phyloP scores from a whole-genome alignment of 2,888 invertebrate species.

The Pimpla rufipes region DNA sequence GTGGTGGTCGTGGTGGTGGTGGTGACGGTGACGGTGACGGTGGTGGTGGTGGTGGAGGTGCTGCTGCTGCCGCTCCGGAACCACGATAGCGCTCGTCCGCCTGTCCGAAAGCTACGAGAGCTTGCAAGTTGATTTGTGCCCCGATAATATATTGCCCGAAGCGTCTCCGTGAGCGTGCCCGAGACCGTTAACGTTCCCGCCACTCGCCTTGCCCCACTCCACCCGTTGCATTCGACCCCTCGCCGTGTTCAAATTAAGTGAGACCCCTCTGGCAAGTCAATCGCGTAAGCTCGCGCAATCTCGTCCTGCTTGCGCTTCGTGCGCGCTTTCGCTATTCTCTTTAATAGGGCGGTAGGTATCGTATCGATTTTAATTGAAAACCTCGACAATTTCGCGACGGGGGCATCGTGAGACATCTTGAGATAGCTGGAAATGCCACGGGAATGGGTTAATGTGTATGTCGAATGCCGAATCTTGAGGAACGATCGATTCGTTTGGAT shows the following conservation, averaged over 20 bases:
- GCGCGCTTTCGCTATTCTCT: constrained; percentile 1
- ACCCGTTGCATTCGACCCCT: constrained; percentile 16
- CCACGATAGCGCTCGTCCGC: constrained; percentile 41
- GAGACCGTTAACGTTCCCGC: constrained; percentile 33
- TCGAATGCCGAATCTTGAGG: too few relatives aligned
- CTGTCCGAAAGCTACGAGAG: constrained; percentile 63
- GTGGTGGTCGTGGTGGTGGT: background rate
- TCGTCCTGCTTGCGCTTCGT: constrained; percentile 24
- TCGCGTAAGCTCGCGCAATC: constrained; percentile 54
- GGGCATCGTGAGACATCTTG: background rate
- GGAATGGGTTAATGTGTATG: too few relatives aligned
- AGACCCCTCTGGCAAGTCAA: constrained; percentile 63
- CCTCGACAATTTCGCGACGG: background rate
- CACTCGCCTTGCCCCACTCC: background rate
- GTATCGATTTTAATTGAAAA: constrained; percentile 15
- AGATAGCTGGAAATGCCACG: too few relatives aligned
- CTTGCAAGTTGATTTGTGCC: constrained; percentile 63
- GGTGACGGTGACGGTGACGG: background rate
- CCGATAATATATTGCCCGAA: constrained; percentile 63
- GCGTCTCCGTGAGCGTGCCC: constrained; percentile 44
- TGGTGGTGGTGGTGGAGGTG: background rate
- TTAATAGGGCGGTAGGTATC: background rate
- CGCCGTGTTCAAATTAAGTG: constrained; percentile 59
- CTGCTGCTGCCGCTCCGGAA: constrained; percentile 23
- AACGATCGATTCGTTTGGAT: too few relatives aligned